These are phyloP conservation scores for Sepioteuthis lessoniana DNA, from an alignment of 2,888 invertebrate species.

Conservation along the genomic window DNA sequence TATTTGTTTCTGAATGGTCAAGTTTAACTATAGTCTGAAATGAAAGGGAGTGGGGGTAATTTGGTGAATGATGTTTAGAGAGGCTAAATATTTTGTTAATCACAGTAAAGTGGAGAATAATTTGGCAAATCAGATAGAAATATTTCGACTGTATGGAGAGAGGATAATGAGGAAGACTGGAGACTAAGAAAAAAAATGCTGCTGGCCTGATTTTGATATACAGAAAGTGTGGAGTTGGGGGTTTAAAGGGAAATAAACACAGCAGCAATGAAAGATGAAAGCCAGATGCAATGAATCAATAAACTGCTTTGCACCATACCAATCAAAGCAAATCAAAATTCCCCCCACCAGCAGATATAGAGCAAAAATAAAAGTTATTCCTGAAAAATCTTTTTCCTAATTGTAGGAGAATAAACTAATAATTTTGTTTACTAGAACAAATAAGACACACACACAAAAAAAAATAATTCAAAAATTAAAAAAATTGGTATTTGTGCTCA, in stretches of 20 bases:
- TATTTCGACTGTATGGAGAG: background rate
- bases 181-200: background rate
- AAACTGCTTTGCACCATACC: background rate
- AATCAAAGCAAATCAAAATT: background rate
- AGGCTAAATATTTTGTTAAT: background rate
- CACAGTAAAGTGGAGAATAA: conserved; percentile 40
- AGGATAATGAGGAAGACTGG: background rate
- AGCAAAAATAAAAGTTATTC: background rate
- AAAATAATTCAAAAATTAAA: background rate
- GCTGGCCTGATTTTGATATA: background rate
- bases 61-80: background rate
- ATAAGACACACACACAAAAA: background rate
- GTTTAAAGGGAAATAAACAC: background rate
- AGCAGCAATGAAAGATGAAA: background rate
- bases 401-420: background rate
- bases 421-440: background rate
- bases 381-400: background rate
- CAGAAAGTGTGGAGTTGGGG: background rate
- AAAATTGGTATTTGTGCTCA: background rate
- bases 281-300: background rate
- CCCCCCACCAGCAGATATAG: background rate
- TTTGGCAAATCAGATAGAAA: conserved; percentile 3
- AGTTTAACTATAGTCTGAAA: no score
- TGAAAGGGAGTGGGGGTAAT: background rate
- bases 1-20: background rate